A percentile compares a stretch with the other conserved stretches of the same genome.
These are phyloP conservation scores for Arvicanthis niloticus DNA, from an alignment of 2,113 vertebrate species.

Conservation along the genomic window DNA sequence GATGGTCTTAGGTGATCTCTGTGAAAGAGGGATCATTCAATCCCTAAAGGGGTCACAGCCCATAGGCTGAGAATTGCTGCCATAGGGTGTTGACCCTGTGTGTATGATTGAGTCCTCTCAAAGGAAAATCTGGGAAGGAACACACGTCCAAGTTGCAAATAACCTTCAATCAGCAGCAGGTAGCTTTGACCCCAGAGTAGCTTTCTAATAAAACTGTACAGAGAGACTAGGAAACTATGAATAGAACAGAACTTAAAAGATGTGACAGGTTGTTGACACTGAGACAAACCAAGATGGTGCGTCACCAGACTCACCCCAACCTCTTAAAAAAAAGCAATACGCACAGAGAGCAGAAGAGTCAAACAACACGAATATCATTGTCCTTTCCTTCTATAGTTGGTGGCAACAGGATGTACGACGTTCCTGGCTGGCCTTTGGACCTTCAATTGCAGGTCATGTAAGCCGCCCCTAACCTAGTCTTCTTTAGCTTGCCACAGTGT, in stretches of 20 bases:
- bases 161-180: background rate
- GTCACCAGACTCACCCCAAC: background rate
- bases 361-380: background rate
- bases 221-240: conserved; percentile 19
- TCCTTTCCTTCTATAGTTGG: background rate
- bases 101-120: background rate
- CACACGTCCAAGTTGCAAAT: background rate
- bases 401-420: background rate
- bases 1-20: background rate
- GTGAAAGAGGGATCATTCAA: background rate
- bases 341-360: background rate
- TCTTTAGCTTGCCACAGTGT: background rate
- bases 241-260: background rate
- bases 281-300: background rate
- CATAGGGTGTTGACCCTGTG: background rate
- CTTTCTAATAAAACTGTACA: background rate
- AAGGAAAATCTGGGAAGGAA: background rate
- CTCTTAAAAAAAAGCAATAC: background rate
- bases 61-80: background rate
- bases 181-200: background rate
- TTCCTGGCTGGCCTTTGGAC: background rate
- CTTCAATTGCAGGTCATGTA: background rate
- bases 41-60: background rate
- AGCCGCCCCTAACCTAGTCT: background rate
- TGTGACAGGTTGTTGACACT: background rate